A percentile compares a stretch with the other conserved stretches of the same genome.
phyloP scores from a whole-genome alignment of 2,888 invertebrate species.

The Chrysolina americana region DNA sequence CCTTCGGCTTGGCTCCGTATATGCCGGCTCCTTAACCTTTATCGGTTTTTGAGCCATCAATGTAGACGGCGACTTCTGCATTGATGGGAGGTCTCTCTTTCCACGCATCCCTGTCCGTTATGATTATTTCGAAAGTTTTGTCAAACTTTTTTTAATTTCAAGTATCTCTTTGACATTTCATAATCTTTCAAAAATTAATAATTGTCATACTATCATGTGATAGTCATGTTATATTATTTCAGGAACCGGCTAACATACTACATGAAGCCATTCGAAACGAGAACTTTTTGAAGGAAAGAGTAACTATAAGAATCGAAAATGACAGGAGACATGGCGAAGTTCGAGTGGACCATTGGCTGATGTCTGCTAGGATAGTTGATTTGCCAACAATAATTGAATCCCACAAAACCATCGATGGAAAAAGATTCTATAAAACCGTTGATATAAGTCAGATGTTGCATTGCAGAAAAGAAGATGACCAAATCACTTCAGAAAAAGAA shows the following conservation, averaged over 20 bases:
- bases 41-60: too few species aligned
- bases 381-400: constrained; percentile 94
- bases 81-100: too few species aligned
- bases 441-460: constrained; percentile 95
- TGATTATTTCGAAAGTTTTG: too few species aligned
- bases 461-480: constrained; percentile 91
- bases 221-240: too few species aligned
- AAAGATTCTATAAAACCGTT: constrained; percentile 97
- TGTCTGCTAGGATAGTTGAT: constrained; percentile 88
- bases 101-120: too few species aligned
- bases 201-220: too few species aligned
- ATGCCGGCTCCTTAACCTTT: too few species aligned
- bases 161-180: too few species aligned
- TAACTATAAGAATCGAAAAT: constrained; percentile 87
- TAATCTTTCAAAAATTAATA: too few species aligned
- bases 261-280: constrained; percentile 83
- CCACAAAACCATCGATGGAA: constrained; percentile 94
- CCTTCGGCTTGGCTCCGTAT: too few species aligned
- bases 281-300: constrained; percentile 85
- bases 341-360: constrained; percentile 70
- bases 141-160: too few species aligned
- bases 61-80: too few species aligned
- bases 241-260: constrained; percentile 81
- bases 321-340: constrained; percentile 93
- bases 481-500: constrained; percentile 84